phyloP scores from a whole-genome alignment of 2,113 vertebrate species.

The Saccopteryx leptura region DNA sequence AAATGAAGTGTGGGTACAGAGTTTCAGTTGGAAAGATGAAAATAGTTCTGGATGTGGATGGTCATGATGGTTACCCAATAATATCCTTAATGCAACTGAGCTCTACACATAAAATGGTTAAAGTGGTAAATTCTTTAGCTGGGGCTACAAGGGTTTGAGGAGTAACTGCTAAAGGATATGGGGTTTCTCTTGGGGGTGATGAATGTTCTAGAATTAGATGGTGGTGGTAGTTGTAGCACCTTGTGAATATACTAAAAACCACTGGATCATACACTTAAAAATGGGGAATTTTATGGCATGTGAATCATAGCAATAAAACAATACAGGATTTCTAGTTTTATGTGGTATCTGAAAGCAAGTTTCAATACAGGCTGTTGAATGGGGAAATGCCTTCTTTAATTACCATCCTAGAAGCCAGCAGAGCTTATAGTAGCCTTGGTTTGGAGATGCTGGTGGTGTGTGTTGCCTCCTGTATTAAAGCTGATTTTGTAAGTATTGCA shows the following conservation, averaged over 20 bases:
- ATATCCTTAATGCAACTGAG: neutral
- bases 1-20: neutral
- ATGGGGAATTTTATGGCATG: neutral
- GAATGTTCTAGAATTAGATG: constrained; percentile 22
- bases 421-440: neutral
- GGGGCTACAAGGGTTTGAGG: too few relatives aligned
- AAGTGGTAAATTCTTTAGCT: neutral
- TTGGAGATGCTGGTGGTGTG: neutral
- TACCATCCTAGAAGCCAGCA: neutral
- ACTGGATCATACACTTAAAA: neutral
- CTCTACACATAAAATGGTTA: neutral
- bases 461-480: neutral
- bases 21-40: neutral
- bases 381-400: neutral
- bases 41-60: neutral
- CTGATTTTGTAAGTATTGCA: neutral
- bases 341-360: neutral
- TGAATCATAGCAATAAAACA: neutral
- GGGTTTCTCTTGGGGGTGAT: neutral
- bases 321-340: neutral
- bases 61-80: too few relatives aligned
- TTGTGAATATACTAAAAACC: neutral
- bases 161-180: neutral
- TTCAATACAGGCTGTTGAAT: neutral
- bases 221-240: neutral